These are phyloP conservation scores for Caenorhabditis panamensis DNA, from an alignment of 2,888 invertebrate genomes.

Conservation along the genomic window DNA sequence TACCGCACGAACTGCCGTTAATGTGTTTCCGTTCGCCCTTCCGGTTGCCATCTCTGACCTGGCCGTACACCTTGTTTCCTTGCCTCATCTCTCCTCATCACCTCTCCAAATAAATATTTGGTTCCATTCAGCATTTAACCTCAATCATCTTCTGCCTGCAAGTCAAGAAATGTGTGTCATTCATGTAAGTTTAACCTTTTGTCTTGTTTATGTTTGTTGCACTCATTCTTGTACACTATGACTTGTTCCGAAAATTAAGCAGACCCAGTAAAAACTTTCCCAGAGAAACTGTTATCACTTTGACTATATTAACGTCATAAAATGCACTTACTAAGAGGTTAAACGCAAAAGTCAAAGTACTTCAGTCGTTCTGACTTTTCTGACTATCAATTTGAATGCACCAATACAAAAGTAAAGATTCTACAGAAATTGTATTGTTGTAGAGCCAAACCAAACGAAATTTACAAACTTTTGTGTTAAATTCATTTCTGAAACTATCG, in stretches of 20 bases:
- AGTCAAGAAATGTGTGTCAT: constrained; percentile 20
- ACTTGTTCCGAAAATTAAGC: background rate
- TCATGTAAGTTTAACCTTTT: constrained; percentile 35
- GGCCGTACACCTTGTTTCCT: background rate
- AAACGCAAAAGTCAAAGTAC: background rate
- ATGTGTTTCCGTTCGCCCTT: constrained; percentile 61
- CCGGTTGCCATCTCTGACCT: constrained; percentile 49
- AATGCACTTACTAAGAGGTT: background rate
- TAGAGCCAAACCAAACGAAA: no score
- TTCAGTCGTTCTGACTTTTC: no score
- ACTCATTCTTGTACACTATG: no score
- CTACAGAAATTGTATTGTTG: no score
- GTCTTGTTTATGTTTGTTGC: constrained; percentile 1
- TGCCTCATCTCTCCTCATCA: constrained; percentile 1
- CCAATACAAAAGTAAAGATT: no score
- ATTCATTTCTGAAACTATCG: no score
- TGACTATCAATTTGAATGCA: no score
- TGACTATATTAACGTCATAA: background rate
- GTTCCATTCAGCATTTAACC: background rate
- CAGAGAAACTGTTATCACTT: no score
- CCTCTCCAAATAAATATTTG: constrained; percentile 2
- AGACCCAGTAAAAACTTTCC: background rate
- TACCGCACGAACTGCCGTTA: constrained; percentile 23
- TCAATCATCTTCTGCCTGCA: background rate
- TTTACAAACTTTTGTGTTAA: no score